Percentiles rank a stretch among this genome's conserved stretches.
Conservation (phyloP, 2,888 invertebrate species). For the Drosophila kanekoi region DNA sequence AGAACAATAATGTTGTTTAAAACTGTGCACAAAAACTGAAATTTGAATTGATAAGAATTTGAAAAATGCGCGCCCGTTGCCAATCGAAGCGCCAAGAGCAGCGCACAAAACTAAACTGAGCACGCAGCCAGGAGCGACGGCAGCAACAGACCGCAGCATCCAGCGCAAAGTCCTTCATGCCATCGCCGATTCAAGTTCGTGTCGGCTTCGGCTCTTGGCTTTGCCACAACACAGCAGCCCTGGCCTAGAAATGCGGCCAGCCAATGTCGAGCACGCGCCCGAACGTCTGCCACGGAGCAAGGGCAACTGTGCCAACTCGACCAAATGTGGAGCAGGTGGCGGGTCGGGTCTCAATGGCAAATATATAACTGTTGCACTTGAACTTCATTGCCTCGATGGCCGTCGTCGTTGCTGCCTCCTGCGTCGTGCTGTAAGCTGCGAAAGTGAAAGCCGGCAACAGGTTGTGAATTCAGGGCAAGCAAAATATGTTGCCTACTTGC, state of each 20-base stretch:
- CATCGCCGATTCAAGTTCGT: conserved; percentile 47
- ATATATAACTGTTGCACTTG: conserved; percentile 77
- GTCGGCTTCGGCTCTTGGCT: conserved; percentile 43
- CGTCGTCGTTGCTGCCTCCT: conserved; percentile 38
- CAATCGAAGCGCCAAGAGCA: conserved; percentile 55
- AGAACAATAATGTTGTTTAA: conserved; percentile 32
- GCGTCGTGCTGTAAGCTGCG: conserved; percentile 37
- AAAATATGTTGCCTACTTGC: conserved; percentile 35
- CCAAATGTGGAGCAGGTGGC: conserved; percentile 27
- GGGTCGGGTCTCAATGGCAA: conserved; percentile 38
- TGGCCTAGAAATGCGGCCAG: conserved; percentile 72
- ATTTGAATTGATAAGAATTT: conserved; percentile 22
- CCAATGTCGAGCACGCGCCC: conserved; percentile 62
- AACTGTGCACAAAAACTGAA: conserved; percentile 42
- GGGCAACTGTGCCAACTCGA: background rate
- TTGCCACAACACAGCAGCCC: conserved; percentile 57
- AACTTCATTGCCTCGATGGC: conserved; percentile 72
- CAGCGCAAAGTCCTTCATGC: conserved; percentile 45
- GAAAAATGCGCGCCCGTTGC: conserved; percentile 38
- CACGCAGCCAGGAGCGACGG: conserved; percentile 42
- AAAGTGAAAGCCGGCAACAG: conserved; percentile 80
- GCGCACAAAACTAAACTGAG: conserved; percentile 75
- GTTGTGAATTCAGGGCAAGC: conserved; percentile 43
- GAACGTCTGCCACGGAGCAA: conserved; percentile 5
- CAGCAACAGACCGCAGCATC: conserved; percentile 48